Evolutionary conservation across 2,797 vertebrate genomes (phyloP).

Genomic region (Catostomus latipinnis): DNA sequence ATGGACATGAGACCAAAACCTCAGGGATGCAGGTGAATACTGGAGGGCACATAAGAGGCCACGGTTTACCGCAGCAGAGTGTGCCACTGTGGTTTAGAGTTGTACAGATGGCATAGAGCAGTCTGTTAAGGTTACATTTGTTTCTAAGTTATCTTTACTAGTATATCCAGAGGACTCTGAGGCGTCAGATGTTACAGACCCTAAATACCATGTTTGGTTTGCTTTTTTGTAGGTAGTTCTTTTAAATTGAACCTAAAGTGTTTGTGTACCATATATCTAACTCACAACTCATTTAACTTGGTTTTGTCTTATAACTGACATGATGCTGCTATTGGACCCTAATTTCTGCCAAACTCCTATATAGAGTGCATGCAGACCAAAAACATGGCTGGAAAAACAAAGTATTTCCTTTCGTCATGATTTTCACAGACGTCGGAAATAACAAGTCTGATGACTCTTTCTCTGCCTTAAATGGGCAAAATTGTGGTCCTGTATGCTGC

Average conservation of each 20-base stretch:
- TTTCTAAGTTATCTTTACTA: background rate
- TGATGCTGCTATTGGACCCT: slow-evolving; percentile 7
- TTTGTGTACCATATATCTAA: background rate
- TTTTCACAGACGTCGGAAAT: slow-evolving; percentile 71
- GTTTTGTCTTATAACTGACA: background rate
- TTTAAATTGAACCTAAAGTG: background rate
- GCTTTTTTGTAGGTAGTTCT: background rate
- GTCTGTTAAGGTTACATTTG: background rate
- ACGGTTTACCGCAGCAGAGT: slow-evolving; percentile 36
- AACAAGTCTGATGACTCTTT: slow-evolving; percentile 58
- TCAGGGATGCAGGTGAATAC: slow-evolving; percentile 40
- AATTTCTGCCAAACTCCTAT: slow-evolving; percentile 47
- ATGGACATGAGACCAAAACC: slow-evolving; percentile 33
- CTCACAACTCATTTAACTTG: background rate
- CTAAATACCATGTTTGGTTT: background rate
- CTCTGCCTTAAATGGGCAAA: slow-evolving; percentile 80
- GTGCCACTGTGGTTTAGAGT: slow-evolving; percentile 26
- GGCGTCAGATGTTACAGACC: background rate
- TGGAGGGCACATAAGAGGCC: slow-evolving; percentile 6
- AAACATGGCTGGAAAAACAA: slow-evolving; percentile 54
- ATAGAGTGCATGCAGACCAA: slow-evolving; percentile 33
- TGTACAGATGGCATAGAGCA: background rate
- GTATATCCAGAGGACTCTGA: too few species aligned
- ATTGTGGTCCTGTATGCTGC: slow-evolving; percentile 47
- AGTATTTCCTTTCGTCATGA: slow-evolving; percentile 63